Base-by-base conservation (phyloP, 2,888 invertebrate species). In the Troides helena region DNA sequence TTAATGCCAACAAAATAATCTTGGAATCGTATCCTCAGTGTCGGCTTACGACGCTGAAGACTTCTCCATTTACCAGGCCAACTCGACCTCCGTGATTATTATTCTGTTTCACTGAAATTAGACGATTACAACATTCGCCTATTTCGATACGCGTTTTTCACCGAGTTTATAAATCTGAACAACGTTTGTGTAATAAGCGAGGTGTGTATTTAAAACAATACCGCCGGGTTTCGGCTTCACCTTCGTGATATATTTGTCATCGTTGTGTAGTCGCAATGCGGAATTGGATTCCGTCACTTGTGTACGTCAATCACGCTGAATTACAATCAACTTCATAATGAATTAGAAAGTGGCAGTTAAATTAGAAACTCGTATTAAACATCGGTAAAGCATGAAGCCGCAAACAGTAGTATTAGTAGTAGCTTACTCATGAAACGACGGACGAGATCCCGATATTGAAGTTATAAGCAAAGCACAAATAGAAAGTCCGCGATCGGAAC, bases 51-150 rank as follows among this genome's bases (percentile, higher is more conserved):
- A 63, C 50, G 50, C n/a, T 30, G 59, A 39, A 12, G 36, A 50
- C 59, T 30, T 53, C 59, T 53, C 36, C 59, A 62, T 62, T 70
- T 63, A 43, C 67, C 53, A 58, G 66, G 62, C 18, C 50, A 65
- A 46, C 39, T 17, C 73, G 87, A 86, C 85, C 88, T 86, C 85
- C 82, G 74, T 72, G 64, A 58, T 77, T 78, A 83, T 84, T 82
- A 86, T 85, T 85, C 81, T 81, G 85, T 86, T 85, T 85, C 84
- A 84, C 88, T 87, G 81, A 82, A 88, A 85, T 88, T 89, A 89
- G 87, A 85, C 77, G 77, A 86, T 89, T 89, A 86, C 89, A 85
- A 82, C 87, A 89, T 82, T 80, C 75, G 77, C 80, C 80, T 81
- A 80, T 85, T 86, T 82, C 80, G 74, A 85, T 84, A 80, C 79